Base-by-base conservation (phyloP, 1,140 invertebrate genomes). In the Centruroides sculpturatus region DNA sequence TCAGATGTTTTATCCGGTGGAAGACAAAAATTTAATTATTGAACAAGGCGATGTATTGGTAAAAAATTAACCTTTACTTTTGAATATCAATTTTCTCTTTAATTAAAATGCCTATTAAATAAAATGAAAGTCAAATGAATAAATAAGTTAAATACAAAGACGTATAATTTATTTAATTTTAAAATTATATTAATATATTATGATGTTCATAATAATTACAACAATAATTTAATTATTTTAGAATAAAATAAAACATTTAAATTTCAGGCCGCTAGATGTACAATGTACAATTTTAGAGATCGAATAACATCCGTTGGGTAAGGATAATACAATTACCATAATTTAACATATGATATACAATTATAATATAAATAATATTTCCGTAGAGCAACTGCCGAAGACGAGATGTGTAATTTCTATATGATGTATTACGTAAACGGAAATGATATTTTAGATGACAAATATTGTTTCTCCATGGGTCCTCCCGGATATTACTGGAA, bases 381-480 rank as follows among this genome's bases (percentile, higher is more conserved):
- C 71, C 72, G 55, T 72, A 89, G 89, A 1, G 73, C 83, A 7
- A 96, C 93, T 12, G 89, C 89, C 67, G 80, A 86, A 34, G 92
- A 99, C 71, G 96, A 99, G 77, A 99, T 99, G 96, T 99, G 96
- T 78, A 99, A 99, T 75, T 98, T 99, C 74, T 99, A 99, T 75
- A 74, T 99, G 23, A 97, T 99, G 92, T 98, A 97, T 75, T 99
- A 92, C 76, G 89, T 93, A 1, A 81, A 92, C 36, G 79, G 84
- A n/a, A 81, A 79, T n/a, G 78, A 82, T 48, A 85, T 88, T 0
- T 74, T 95, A 1, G 69, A 83, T 0, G 82, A 81, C 70, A 90
- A 92, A 72, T 89, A 89, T 69, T 97, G 92, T 71, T 93, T 91
- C 71, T 84, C 83, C 47, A 69, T 70, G 53, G 91, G 90, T 13